Evolutionary conservation across 2,888 invertebrate species (phyloP).

Genomic region (Synanthedon formicaeformis): DNA sequence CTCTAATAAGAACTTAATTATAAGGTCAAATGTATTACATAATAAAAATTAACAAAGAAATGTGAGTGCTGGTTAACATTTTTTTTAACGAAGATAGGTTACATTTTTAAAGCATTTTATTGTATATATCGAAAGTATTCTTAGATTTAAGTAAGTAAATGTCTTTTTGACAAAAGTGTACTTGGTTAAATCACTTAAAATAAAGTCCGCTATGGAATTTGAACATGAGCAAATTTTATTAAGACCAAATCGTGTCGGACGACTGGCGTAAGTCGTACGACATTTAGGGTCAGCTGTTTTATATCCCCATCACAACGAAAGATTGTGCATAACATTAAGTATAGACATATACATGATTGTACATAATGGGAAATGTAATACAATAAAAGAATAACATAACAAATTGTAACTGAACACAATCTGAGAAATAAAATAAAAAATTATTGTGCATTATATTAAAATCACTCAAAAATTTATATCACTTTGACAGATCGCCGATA

Average conservation of each 20-base stretch:
- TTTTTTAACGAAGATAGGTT: slow-evolving; percentile 40
- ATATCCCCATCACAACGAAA: slow-evolving; percentile 28
- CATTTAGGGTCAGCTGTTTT: slow-evolving; percentile 13
- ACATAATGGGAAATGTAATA: slow-evolving; percentile 23
- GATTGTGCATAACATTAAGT: slow-evolving; percentile 51
- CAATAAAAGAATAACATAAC: slow-evolving; percentile 29
- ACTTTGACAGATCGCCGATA: slow-evolving; percentile 38
- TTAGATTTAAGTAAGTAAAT: slow-evolving; percentile 56
- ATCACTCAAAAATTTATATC: slow-evolving; percentile 53
- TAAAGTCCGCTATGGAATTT: slow-evolving; percentile 44
- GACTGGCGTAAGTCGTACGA: slow-evolving; percentile 46
- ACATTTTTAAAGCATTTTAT: slow-evolving; percentile 59
- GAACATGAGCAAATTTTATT: slow-evolving; percentile 31
- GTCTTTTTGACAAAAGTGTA: slow-evolving; percentile 63
- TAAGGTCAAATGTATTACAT: slow-evolving; percentile 52
- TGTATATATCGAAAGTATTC: slow-evolving; percentile 57
- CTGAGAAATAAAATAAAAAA: slow-evolving; percentile 31
- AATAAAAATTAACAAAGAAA: slow-evolving; percentile 62
- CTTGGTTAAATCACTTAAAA: slow-evolving; percentile 54
- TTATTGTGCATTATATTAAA: slow-evolving; percentile 62
- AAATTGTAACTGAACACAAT: slow-evolving; percentile 31
- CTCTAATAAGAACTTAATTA: slow-evolving; percentile 59
- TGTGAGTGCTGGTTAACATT: slow-evolving; percentile 68
- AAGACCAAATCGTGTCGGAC: slow-evolving; percentile 16
- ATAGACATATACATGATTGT: slow-evolving; percentile 45